phyloP scores from a whole-genome alignment of 2,888 invertebrate genomes.

The Limnephilus marmoratus region DNA sequence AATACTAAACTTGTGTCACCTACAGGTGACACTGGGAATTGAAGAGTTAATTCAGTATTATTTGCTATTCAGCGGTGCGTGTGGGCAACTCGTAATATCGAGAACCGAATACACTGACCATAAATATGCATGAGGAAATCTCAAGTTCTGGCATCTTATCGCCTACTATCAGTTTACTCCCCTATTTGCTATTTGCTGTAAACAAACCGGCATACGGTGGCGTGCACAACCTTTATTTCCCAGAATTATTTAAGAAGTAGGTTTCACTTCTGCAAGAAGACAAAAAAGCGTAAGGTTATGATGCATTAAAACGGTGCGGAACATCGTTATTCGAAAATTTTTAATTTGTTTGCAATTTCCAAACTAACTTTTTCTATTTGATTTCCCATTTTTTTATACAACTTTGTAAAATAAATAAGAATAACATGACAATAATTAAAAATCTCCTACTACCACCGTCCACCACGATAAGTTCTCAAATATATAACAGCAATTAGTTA shows the following conservation, averaged over 20 bases:
- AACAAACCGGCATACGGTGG: not conserved
- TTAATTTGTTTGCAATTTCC: no score
- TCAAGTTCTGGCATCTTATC: conserved; percentile 26
- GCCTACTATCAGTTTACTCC: conserved; percentile 14
- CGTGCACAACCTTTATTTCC: not conserved
- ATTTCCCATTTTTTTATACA: no score
- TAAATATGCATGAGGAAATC: conserved; percentile 31
- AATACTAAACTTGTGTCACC: no score
- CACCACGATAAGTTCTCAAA: no score
- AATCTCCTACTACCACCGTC: no score
- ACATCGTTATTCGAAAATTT: not conserved
- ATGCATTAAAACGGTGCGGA: not conserved
- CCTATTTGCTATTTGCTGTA: conserved; percentile 11
- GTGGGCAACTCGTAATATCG: conserved; percentile 12
- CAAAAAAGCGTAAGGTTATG: not conserved
- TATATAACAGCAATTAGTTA: no score
- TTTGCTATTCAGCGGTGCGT: conserved; percentile 18
- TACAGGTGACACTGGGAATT: no score
- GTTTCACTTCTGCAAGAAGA: not conserved
- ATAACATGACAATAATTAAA: no score
- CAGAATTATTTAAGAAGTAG: not conserved
- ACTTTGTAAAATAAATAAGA: no score
- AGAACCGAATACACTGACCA: conserved; percentile 9
- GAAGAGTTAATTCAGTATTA: not conserved
- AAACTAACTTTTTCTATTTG: no score